Conservation (phyloP, 2,797 vertebrate species). For the Acanthis flammea region DNA sequence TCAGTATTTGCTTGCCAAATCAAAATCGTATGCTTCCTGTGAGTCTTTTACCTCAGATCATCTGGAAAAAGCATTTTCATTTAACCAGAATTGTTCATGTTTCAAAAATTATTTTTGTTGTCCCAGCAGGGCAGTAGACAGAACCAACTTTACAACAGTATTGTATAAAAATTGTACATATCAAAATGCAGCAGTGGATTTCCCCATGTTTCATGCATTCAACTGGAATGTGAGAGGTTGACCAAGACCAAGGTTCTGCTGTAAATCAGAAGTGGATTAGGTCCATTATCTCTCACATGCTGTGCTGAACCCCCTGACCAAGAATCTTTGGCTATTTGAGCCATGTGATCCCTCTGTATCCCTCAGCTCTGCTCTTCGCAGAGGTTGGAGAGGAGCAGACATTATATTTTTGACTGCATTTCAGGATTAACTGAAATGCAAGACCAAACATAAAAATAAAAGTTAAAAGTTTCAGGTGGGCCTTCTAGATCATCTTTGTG, state of each 20-base stretch:
- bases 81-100: not conserved
- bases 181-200: not conserved
- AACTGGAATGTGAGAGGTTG: not conserved
- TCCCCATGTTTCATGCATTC: not conserved
- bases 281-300: not conserved
- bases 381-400: not conserved
- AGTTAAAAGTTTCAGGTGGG: not conserved
- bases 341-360: not conserved
- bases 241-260: not conserved
- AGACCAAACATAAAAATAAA: not conserved
- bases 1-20: not conserved
- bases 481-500: not conserved
- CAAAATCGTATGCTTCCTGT: not conserved
- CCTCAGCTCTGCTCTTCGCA: not conserved
- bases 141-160: not conserved
- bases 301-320: not conserved
- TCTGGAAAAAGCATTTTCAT: not conserved
- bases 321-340: not conserved
- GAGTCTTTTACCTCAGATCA: not conserved
- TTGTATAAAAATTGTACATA: not conserved
- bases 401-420: not conserved
- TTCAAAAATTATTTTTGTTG: not conserved
- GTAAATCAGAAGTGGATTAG: not conserved
- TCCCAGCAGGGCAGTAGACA: not conserved
- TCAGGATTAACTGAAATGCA: not conserved